Percentiles rank a stretch among this genome's conserved stretches.
These are phyloP conservation scores for Ophthalmolycus amberensis DNA, from an alignment of 2,113 vertebrate species.

Conservation along the genomic window DNA sequence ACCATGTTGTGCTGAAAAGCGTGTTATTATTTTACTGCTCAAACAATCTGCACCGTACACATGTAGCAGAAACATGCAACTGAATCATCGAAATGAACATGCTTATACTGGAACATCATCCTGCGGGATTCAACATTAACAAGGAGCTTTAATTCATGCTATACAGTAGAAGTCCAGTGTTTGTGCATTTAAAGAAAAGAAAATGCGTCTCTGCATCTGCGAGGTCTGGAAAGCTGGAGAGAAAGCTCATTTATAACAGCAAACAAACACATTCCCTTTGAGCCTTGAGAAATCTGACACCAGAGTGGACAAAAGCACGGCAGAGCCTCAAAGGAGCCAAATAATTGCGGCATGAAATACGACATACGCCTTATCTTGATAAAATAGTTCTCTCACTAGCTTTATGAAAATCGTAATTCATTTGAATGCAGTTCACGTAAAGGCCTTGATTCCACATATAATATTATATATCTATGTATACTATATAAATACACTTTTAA, in stretches of 20 bases:
- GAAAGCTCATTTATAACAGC: constrained; percentile 19
- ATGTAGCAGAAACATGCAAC: neutral
- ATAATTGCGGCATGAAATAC: constrained; percentile 24
- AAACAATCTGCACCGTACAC: constrained; percentile 10
- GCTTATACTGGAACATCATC: constrained; percentile 4
- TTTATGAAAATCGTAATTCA: constrained; percentile 28
- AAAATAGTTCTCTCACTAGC: constrained; percentile 33
- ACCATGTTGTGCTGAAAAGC: constrained; percentile 9
- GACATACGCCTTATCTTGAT: constrained; percentile 41
- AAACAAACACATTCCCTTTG: constrained; percentile 55
- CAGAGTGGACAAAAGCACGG: constrained; percentile 7
- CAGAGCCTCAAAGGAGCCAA: constrained; percentile 18
- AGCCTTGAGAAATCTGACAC: constrained; percentile 33
- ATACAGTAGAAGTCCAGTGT: neutral
- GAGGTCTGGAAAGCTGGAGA: neutral
- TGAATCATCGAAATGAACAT: neutral
- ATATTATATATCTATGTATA: neutral
- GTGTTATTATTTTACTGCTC: constrained; percentile 25
- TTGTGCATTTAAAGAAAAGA: neutral
- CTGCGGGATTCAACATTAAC: constrained; percentile 16
- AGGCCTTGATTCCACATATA: constrained; percentile 45
- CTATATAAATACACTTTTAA: constrained; percentile 35
- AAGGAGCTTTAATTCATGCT: constrained; percentile 6
- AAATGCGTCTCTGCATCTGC: neutral
- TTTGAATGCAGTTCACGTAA: constrained; percentile 17